These are phyloP conservation scores for Kryphioiulus occultus DNA, from an alignment of 2,888 invertebrate genomes.

Conservation along the genomic window DNA sequence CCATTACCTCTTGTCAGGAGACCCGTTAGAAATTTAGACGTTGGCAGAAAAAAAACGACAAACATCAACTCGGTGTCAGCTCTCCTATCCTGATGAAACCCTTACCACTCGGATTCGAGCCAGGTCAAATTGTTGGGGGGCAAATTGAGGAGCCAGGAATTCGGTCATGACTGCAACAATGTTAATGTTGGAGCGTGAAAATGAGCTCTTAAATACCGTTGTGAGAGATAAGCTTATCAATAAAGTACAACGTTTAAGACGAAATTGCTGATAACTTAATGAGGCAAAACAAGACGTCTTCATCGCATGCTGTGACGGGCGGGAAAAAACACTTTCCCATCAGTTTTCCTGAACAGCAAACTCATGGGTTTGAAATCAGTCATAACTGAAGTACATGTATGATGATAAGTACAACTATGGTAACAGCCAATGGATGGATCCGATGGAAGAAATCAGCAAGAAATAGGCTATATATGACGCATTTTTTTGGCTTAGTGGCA, in stretches of 20 bases:
- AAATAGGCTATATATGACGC: too few species aligned
- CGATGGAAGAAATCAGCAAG: too few species aligned
- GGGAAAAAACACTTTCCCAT: neutral
- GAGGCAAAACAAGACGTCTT: slow-evolving; percentile 32
- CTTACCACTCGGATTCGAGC: slow-evolving; percentile 26
- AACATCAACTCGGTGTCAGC: slow-evolving; percentile 39
- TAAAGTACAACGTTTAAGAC: slow-evolving; percentile 22
- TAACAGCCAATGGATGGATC: too few species aligned
- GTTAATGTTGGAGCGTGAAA: slow-evolving; percentile 27
- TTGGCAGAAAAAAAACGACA: slow-evolving; percentile 42
- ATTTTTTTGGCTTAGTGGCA: too few species aligned
- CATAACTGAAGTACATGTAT: too few species aligned
- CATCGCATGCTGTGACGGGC: neutral
- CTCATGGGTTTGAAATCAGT: too few species aligned
- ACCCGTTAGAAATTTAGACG: slow-evolving; percentile 44
- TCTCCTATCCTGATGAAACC: neutral
- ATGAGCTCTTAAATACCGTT: slow-evolving; percentile 2
- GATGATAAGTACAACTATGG: too few species aligned
- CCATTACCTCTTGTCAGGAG: slow-evolving; percentile 46
- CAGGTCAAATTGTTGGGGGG: slow-evolving; percentile 35
- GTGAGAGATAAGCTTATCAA: slow-evolving; percentile 8
- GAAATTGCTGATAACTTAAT: slow-evolving; percentile 22
- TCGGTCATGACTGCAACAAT: neutral
- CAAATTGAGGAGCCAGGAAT: slow-evolving; percentile 2
- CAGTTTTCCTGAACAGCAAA: too few species aligned